A percentile compares a stretch with the other conserved stretches of the same genome.
Evolutionary conservation across 2,113 vertebrate genomes (phyloP).

Genomic region (Xyrauchen texanus): DNA sequence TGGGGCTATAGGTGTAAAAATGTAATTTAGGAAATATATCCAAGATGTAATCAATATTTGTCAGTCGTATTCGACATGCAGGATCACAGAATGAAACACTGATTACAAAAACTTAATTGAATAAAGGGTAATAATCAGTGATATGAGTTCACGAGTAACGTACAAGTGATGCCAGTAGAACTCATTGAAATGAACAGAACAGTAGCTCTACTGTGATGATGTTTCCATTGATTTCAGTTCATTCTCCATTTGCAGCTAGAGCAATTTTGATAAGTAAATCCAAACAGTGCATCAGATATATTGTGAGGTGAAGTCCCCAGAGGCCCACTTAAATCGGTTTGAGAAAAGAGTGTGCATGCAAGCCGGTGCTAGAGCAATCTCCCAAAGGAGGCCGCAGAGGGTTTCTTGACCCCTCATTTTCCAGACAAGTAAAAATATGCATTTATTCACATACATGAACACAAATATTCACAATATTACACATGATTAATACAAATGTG

Average conservation of each 20-base stretch:
- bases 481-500: too few species aligned
- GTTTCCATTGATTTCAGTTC: slow-evolving; percentile 47
- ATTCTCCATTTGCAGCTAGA: slow-evolving; percentile 42
- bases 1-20: too few species aligned
- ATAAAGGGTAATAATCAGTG: too few species aligned
- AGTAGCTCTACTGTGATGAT: slow-evolving; percentile 18
- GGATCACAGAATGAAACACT: too few species aligned
- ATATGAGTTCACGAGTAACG: too few species aligned
- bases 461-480: background rate
- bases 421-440: background rate
- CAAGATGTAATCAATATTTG: too few species aligned
- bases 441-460: background rate
- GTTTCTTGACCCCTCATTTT: background rate
- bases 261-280: slow-evolving; percentile 29
- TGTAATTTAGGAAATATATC: too few species aligned
- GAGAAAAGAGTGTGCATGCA: background rate
- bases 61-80: too few species aligned
- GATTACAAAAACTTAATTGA: too few species aligned
- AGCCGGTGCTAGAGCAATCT: background rate
- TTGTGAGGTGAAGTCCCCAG: background rate
- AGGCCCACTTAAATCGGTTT: background rate
- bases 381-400: background rate
- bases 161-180: too few species aligned
- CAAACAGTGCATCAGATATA: slow-evolving; percentile 20
- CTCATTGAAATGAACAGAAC: background rate